Percentiles rank a stretch among this genome's conserved stretches.
These are phyloP conservation scores for Drosophila chauvacae DNA, from an alignment of 1,140 invertebrate species.

Conservation along the genomic window DNA sequence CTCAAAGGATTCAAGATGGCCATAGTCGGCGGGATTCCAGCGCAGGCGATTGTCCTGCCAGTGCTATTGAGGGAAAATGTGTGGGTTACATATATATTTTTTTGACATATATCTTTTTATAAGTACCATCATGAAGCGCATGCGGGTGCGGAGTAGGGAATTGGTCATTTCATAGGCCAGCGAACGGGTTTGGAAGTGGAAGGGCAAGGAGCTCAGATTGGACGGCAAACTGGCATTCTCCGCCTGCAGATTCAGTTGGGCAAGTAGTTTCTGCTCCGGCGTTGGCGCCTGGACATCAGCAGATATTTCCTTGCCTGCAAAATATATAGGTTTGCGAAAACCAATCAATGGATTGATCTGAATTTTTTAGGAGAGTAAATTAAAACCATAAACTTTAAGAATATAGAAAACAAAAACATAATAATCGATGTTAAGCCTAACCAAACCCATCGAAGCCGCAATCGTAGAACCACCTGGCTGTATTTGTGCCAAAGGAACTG, in stretches of 20 bases:
- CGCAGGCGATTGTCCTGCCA: conserved; percentile 62
- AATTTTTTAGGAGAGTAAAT: neutral
- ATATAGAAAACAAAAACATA: too few relatives aligned
- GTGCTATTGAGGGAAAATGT: conserved; percentile 9
- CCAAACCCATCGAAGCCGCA: conserved; percentile 73
- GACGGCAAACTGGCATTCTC: conserved; percentile 62
- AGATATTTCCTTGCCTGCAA: conserved; percentile 45
- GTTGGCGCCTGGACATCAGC: conserved; percentile 15
- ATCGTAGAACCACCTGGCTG: conserved; percentile 79
- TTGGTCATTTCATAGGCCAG: conserved; percentile 62
- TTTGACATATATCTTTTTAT: neutral
- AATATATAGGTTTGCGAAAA: neutral
- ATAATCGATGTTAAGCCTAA: conserved; percentile 23
- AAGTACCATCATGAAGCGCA: conserved; percentile 61
- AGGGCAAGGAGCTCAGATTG: conserved; percentile 60
- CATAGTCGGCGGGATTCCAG: conserved; percentile 61
- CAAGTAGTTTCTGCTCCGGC: conserved; percentile 37
- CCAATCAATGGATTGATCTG: neutral
- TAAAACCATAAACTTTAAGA: neutral
- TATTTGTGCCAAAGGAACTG: conserved; percentile 68
- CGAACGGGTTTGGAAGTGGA: conserved; percentile 65
- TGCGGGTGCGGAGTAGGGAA: conserved; percentile 54
- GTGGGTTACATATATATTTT: neutral
- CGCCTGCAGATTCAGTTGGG: conserved; percentile 36
- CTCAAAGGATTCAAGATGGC: conserved; percentile 26